Evolutionary conservation across 2,113 vertebrate genomes (phyloP), one percentile per base, ranked within the genome.

Genomic region (Toxostoma redivivum): DNA sequence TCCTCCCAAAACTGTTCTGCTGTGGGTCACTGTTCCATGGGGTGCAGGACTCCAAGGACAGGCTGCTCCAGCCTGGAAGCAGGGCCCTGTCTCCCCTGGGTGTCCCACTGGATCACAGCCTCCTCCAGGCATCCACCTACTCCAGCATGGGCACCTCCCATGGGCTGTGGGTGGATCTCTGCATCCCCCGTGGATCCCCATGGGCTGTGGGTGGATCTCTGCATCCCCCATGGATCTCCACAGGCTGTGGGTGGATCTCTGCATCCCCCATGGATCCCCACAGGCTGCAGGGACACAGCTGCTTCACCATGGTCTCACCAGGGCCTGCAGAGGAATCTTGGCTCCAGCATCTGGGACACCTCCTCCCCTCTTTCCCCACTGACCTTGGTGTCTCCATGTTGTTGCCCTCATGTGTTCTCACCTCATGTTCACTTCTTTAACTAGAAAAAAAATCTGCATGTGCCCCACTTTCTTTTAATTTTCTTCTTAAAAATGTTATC

Each of bases 251-350:
- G 62, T 44, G 62, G 10, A 65, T 24, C 40, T 44, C 40, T 45
- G 22, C 22, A 45, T n/a, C 22, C 11, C 31, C 45, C 1, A 1
- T 28, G n/a, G 27, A 30, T 38, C n/a, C 12, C 25, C 66, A 50
- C 0, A 9, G 40, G 42, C 33, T 47, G 54, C 53, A 35, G 11
- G 19, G 25, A 24, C 31, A 35, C 24, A 17, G 40, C 53, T 74
- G 14, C 40, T 23, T 12, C 71, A 10, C 14, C 33, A 13, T 5
- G 42, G 54, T 5, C 38, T 35, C 33, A 37, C n/a, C 27, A 47
- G 0, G 1, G n/a, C 11, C 42, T 38, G n/a, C 5, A 48, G 44
- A 18, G n/a, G 27, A 31, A 60, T 7, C n/a, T 38, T 4, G 6
- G 56, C 56, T 48, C 21, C 2, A 1, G 56, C 1, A 5, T 16